phyloP scores from a whole-genome alignment of 2,888 invertebrate genomes.

The Laspeyria flexula region DNA sequence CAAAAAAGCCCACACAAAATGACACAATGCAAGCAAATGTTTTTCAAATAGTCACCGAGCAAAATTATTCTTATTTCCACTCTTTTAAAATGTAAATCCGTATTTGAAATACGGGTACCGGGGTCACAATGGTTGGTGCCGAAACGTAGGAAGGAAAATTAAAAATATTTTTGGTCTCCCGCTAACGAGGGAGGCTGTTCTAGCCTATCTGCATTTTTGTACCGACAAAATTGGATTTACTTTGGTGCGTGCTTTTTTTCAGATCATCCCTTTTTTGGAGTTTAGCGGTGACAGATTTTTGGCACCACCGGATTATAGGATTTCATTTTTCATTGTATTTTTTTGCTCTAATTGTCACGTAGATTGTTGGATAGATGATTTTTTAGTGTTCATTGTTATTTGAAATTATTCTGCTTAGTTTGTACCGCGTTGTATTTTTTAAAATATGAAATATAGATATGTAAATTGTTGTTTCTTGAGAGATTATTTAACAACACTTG shows the following conservation, averaged over 20 bases:
- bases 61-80: slow-evolving; percentile 30
- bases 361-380: neutral
- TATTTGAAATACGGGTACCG: slow-evolving; percentile 44
- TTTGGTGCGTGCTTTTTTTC: slow-evolving; percentile 42
- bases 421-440: neutral
- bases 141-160: slow-evolving; percentile 73
- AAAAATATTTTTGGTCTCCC: slow-evolving; percentile 57
- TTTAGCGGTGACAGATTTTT: slow-evolving; percentile 25
- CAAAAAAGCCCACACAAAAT: neutral
- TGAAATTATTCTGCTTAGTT: neutral
- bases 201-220: slow-evolving; percentile 55
- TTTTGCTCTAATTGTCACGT: slow-evolving; percentile 5
- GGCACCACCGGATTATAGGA: neutral
- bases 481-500: too few species aligned
- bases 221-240: slow-evolving; percentile 54
- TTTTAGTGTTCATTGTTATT: neutral
- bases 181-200: slow-evolving; percentile 51
- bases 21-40: slow-evolving; percentile 6
- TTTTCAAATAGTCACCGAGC: slow-evolving; percentile 14
- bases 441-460: too few species aligned
- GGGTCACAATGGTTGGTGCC: slow-evolving; percentile 58
- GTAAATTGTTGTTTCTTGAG: too few species aligned
- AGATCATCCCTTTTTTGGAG: slow-evolving; percentile 36
- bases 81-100: slow-evolving; percentile 40
- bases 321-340: neutral